phyloP scores from a whole-genome alignment of 2,113 vertebrate genomes.

The Pseudorasbora parva region DNA sequence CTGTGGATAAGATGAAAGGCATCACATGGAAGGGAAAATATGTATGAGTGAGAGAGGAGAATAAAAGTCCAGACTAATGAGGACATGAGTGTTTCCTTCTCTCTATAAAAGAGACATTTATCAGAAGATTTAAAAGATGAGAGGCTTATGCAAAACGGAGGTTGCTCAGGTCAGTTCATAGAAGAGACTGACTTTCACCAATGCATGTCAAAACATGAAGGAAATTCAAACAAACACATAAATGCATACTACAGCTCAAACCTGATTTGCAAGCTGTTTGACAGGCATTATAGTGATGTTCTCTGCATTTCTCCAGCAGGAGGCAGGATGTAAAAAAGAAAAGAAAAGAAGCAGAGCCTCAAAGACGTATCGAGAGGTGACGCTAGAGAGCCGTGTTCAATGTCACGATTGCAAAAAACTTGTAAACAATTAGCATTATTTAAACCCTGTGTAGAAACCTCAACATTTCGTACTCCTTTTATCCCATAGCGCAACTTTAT shows the following conservation, averaged over 20 bases:
- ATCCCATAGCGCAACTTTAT: not conserved
- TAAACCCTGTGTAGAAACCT: not conserved
- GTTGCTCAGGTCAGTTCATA: not conserved
- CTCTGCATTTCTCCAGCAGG: constrained; percentile 23
- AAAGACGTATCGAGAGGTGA: not conserved
- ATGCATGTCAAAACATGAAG: not conserved
- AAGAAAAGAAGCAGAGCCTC: not conserved
- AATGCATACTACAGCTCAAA: not conserved
- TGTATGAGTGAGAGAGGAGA: constrained; percentile 12
- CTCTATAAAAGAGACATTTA: not conserved
- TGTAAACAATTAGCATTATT: not conserved
- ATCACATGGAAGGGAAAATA: not conserved
- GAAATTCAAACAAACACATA: not conserved
- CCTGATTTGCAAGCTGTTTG: not conserved
- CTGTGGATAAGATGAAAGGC: not conserved
- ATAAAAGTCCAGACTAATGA: not conserved
- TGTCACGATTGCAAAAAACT: not conserved
- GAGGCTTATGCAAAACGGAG: not conserved
- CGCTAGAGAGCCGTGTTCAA: constrained; percentile 2
- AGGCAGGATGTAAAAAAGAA: not conserved
- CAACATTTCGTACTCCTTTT: not conserved
- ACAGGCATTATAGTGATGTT: not conserved
- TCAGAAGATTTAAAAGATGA: constrained; percentile 15
- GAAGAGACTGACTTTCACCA: not conserved
- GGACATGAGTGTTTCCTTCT: not conserved